A percentile compares a stretch with the other conserved stretches of the same genome.
Evolutionary conservation across 1,140 invertebrate genomes (phyloP).

Genomic region (Brachystomella parvula): DNA sequence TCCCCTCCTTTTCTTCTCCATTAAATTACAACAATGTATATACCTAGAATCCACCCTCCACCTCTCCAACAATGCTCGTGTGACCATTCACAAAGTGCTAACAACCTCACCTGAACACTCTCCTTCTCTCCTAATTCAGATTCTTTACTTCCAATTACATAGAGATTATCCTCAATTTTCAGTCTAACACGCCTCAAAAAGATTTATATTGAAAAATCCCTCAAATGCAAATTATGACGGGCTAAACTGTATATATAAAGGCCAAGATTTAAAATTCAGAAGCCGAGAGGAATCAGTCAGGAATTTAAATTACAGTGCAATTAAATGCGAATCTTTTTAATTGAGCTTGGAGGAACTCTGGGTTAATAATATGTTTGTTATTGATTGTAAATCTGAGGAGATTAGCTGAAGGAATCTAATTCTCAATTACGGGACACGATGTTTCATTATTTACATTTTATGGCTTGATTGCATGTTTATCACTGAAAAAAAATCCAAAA

Average conservation of each 20-base stretch:
- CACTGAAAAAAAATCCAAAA: background rate
- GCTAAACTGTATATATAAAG: background rate
- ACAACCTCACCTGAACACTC: background rate
- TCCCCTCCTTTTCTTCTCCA: background rate
- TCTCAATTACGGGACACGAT: constrained; percentile 5
- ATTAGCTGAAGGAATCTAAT: background rate
- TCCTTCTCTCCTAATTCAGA: constrained; percentile 1
- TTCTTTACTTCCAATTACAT: background rate
- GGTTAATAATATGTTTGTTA: background rate
- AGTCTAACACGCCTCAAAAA: background rate
- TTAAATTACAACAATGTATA: background rate
- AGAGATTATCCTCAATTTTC: background rate
- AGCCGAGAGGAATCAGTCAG: background rate
- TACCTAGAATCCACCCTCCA: no score
- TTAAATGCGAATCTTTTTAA: background rate
- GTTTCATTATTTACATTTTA: constrained; percentile 1
- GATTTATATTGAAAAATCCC: background rate
- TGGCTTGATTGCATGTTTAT: constrained; percentile 1
- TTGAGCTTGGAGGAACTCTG: background rate
- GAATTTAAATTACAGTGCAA: background rate
- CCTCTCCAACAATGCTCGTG: background rate
- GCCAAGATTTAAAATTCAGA: background rate
- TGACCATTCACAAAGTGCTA: background rate
- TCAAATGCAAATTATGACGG: background rate
- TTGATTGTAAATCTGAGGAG: background rate